These are phyloP conservation scores for Typhlichthys eigenmanni DNA, from an alignment of 2,797 vertebrate genomes.

Conservation along the genomic window DNA sequence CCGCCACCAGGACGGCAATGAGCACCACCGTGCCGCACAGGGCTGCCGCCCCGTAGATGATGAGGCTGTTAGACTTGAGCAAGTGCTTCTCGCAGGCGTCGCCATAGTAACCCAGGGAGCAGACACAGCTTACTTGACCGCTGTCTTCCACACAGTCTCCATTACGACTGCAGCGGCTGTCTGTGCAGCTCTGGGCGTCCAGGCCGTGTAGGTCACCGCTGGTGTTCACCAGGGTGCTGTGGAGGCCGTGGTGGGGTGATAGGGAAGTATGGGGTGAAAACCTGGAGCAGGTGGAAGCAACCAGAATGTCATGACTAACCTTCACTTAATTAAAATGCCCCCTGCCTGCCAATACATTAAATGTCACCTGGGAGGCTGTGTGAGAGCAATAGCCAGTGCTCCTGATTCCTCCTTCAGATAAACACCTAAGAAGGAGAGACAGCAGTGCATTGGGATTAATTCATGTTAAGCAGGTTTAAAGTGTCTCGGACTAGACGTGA, in stretches of 20 bases:
- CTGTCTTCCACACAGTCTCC: slow-evolving; percentile 74
- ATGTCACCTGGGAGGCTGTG: background rate
- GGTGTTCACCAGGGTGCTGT: slow-evolving; percentile 15
- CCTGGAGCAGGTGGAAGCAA: background rate
- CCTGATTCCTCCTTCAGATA: slow-evolving; percentile 16
- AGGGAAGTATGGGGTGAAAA: background rate
- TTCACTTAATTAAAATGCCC: too few relatives aligned
- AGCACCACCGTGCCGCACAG: slow-evolving; percentile 58
- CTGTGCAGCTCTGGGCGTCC: slow-evolving; percentile 54
- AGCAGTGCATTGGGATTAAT: background rate
- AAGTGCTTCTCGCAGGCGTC: slow-evolving; percentile 76
- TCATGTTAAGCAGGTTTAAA: background rate
- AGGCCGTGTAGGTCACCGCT: slow-evolving; percentile 34
- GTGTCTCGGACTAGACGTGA: too few relatives aligned
- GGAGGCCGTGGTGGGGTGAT: background rate
- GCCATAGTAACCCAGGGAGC: slow-evolving; percentile 72
- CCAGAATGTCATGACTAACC: too few relatives aligned
- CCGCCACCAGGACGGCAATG: slow-evolving; percentile 63
- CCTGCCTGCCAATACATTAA: too few relatives aligned
- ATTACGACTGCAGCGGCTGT: slow-evolving; percentile 71
- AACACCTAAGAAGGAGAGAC: slow-evolving; percentile 49
- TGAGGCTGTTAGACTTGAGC: slow-evolving; percentile 58
- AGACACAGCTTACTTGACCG: slow-evolving; percentile 69
- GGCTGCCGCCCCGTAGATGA: slow-evolving; percentile 60
- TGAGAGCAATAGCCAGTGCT: background rate